Evolutionary conservation across 2,888 invertebrate genomes (phyloP), one percentile per base, ranked within the genome.

Genomic region (Coelopa pilipes): DNA sequence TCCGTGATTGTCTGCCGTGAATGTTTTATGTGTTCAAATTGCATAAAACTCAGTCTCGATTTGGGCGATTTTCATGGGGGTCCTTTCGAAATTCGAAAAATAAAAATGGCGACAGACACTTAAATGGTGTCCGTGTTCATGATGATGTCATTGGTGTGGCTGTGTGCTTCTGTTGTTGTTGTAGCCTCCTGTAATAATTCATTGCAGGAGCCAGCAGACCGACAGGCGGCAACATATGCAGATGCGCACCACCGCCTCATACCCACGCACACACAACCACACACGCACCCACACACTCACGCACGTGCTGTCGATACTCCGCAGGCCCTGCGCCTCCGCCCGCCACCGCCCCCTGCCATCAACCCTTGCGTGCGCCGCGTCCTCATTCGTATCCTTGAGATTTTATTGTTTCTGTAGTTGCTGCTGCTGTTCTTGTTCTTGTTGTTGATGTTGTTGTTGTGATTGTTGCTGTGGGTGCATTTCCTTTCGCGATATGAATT

Each of bases 401-500:
- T 49, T 70, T 34, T 70, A 57, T 69, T 5, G 19, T n/a, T 71
- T 50, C 59, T 57, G 57, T 49, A 24, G 65, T 34, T 13, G 68
- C 15, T 46, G 67, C 19, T 63, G 67, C n/a, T n/a, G n/a, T n/a
- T n/a, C n/a, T n/a, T n/a, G n/a, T n/a, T 49, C 60, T 34, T 70
- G 57, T 69, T 5, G 19, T n/a, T 71, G 63, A 59, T 57, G 57
- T 49, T 21, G 65, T 34, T 13, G 68, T 21, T 46, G 67, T 46
- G 53, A 62, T 71, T 65, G 73, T 59, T 70, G 73, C 47, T 65
- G 34, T 19, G 60, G 45, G 11, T 67, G 68, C 69, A 67, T 73
- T 46, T 65, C 63, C 71, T 71, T 71, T 71, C 46, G 71, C 47
- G 55, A 71, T 55, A 71, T 71, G 63, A 71, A 65, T 55, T 55